Evolutionary conservation across 2,797 vertebrate species (phyloP).

Genomic region (Chelon auratus): DNA sequence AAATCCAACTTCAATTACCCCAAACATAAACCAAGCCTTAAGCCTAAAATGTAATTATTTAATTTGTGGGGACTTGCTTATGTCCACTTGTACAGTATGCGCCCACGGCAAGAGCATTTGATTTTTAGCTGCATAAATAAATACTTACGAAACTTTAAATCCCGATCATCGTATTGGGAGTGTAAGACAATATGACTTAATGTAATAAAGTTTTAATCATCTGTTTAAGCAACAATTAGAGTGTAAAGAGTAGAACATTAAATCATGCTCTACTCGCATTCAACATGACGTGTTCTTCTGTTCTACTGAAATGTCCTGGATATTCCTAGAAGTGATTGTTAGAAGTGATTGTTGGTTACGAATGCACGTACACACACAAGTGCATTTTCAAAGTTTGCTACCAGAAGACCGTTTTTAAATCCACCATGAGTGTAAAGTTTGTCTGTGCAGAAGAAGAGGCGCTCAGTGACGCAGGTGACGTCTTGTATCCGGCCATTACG

Average conservation of each 20-base stretch:
- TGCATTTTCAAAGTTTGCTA: background rate
- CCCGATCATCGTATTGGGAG: background rate
- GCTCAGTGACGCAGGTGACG: background rate
- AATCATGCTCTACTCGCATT: background rate
- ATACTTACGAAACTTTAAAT: background rate
- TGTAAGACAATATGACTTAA: background rate
- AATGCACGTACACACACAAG: background rate
- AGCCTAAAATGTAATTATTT: background rate
- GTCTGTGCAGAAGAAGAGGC: background rate
- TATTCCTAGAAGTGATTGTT: no score
- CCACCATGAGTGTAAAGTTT: slow-evolving; percentile 1
- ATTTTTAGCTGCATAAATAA: background rate
- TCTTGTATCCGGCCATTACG: background rate
- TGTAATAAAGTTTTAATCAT: slow-evolving; percentile 9
- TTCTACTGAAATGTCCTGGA: background rate
- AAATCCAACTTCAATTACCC: background rate
- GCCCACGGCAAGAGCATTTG: no score
- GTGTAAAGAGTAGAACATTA: background rate
- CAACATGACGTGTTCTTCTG: background rate
- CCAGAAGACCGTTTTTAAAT: background rate
- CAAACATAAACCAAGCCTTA: background rate
- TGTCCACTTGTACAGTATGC: no score
- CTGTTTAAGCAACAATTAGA: background rate
- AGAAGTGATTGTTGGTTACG: no score
- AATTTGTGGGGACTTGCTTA: no score